Base-by-base conservation (phyloP, 2,888 invertebrate species). In the Seladonia tumulorum region DNA sequence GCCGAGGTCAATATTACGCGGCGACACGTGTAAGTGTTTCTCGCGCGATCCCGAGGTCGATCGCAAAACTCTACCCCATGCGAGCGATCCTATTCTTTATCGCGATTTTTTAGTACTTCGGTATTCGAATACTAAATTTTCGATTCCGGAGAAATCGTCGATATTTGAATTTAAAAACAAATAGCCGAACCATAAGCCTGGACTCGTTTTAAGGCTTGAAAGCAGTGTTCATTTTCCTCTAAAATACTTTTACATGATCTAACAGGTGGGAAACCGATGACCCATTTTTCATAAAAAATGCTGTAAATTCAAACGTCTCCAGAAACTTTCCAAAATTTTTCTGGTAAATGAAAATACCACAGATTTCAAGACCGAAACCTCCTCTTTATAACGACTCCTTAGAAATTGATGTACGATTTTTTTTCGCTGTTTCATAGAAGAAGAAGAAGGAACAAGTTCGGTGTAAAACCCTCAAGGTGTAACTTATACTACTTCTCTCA, bases 1-100 rank as follows among this genome's bases (percentile, higher is more conserved):
- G 66, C 86, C 42, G 76, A 79, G 68, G 85, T 76, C 81, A 79
- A 76, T 85, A 76, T 81, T 85, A 82, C 83, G 29, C 72, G 63
- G 68, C 60, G 42, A 25, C 22, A 47, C 49, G 77, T 76, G 72
- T 75, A 81, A 86, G 35, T 70, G 42, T 77, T 72, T 72, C n/a
- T 71, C 66, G 53, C 45, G 47, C 77, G 70, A 84, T 81, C 78
- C 76, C 71, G 47, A 63, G 45, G 68, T 77, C 60, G 45, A 45
- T 77, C 72, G 10, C 22, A 25, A 5, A 57, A 57, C 57, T 0
- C n/a, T n/a, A n/a, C n/a, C 22, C 12, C n/a, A n/a, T n/a, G n/a
- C n/a, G 57, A n/a, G 4, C 1, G 57, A 22, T 57, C 3, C n/a
- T 10, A 53, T 3, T n/a, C 10, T 57, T 57, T n/a, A 1, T n/a